Base-by-base conservation (phyloP, 1,140 invertebrate species). In the Drosophila lacertosa region DNA sequence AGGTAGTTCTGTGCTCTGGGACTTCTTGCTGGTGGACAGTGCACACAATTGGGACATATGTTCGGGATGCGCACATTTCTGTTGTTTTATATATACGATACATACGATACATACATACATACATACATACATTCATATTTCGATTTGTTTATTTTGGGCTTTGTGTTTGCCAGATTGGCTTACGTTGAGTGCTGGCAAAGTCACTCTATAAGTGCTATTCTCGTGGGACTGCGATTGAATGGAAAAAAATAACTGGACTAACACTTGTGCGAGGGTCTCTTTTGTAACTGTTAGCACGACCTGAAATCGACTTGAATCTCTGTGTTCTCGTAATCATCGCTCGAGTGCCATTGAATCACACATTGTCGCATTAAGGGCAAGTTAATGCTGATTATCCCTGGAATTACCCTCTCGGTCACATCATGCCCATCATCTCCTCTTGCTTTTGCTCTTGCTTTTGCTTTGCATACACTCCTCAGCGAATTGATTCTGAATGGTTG, bases 1-100 rank as follows among this genome's bases (percentile, higher is more conserved):
- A 29, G 5, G 26, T 3, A 16, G 42, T 26, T 37, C 26, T 53
- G 32, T 50, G 63, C 40, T 37, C 29, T 65, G 55, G 48, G 65
- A 15, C 45, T 74, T 63, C 60, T 72, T 68, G n/a, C n/a, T n/a
- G n/a, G n/a, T n/a, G 70, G 70, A 54, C 59, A 77, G 60, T 84
- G 79, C 54, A 69, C 86, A 82, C 86, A 89, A 89, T 89, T 76
- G 77, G 51, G 77, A 89, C 86, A 89, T 89, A 89, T 89, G 86
- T 74, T 89, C 67, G 45, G 57, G 33, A 88, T 86, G 77, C 62
- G 55, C 45, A 58, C n/a, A n/a, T n/a, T n/a, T n/a, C n/a, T n/a
- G n/a, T n/a, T n/a, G 35, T 60, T 33, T 45, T 68, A 69, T 75
- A 40, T n/a, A n/a, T n/a, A n/a, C n/a, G n/a, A n/a, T n/a, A n/a